Evolutionary conservation across 2,797 vertebrate genomes (phyloP).

Genomic region (Phylloscopus collybita): DNA sequence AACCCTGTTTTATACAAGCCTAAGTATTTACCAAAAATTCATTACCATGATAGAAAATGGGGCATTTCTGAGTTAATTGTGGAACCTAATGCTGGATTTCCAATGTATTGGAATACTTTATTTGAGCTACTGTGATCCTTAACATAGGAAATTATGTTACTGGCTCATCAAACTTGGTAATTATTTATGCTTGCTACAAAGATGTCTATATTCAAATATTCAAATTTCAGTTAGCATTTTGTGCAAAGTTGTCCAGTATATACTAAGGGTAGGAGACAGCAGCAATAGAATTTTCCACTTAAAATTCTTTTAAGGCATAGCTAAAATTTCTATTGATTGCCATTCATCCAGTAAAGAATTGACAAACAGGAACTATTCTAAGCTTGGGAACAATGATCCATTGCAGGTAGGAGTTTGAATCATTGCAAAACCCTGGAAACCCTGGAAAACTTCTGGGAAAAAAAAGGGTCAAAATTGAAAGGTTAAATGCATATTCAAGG

Average conservation of each 20-base stretch:
- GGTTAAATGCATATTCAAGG: neutral
- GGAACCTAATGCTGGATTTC: neutral
- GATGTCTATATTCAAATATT: neutral
- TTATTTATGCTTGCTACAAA: neutral
- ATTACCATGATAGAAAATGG: neutral
- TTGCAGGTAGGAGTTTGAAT: neutral
- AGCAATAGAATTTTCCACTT: neutral
- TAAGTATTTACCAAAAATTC: neutral
- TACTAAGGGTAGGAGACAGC: neutral
- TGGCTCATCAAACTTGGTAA: neutral
- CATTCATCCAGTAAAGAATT: neutral
- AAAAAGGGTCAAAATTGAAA: neutral
- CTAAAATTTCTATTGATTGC: neutral
- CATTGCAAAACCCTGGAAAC: neutral
- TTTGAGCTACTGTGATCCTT: neutral
- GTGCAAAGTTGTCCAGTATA: neutral
- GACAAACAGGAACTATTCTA: neutral
- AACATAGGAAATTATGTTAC: neutral
- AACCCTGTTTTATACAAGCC: neutral
- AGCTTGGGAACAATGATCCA: neutral
- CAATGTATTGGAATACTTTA: neutral
- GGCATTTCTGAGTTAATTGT: neutral
- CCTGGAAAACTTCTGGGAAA: neutral
- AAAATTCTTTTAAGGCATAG: neutral
- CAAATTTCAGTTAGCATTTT: neutral